Percentiles rank a stretch among this genome's conserved stretches.
phyloP scores from a whole-genome alignment of 2,888 invertebrate genomes.

The Drosophila lacicola region DNA sequence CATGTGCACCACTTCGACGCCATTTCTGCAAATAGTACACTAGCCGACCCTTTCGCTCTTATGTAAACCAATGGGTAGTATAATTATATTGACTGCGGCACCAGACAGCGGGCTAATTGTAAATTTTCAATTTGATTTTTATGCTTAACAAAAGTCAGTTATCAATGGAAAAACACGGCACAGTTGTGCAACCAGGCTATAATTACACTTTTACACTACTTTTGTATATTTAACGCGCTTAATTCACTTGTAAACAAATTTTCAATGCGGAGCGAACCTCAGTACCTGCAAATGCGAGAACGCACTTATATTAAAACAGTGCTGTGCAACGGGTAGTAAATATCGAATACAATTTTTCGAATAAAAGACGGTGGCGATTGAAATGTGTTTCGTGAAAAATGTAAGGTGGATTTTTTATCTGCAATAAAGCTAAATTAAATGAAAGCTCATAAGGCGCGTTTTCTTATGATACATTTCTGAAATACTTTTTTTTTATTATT shows the following conservation, averaged over 20 bases:
- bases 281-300: constrained; percentile 84
- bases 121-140: constrained; percentile 65
- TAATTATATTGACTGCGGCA: constrained; percentile 70
- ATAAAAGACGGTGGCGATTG: constrained; percentile 5
- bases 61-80: constrained; percentile 57
- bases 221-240: constrained; percentile 31
- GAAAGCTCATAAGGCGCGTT: neutral
- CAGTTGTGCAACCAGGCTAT: constrained; percentile 14
- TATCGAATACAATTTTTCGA: constrained; percentile 35
- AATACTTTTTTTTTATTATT: neutral
- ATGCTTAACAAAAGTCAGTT: constrained; percentile 20
- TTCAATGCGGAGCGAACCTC: constrained; percentile 64
- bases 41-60: constrained; percentile 70
- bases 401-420: neutral
- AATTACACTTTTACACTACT: constrained; percentile 47
- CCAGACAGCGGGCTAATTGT: constrained; percentile 70
- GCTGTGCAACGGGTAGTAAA: constrained; percentile 41
- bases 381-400: neutral
- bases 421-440: neutral
- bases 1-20: constrained; percentile 80
- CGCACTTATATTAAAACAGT: constrained; percentile 81
- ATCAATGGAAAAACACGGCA: constrained; percentile 41
- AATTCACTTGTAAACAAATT: constrained; percentile 65
- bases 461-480: neutral
- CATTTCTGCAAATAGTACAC: constrained; percentile 69